A percentile compares a stretch with the other conserved stretches of the same genome.
phyloP scores from a whole-genome alignment of 2,797 vertebrate species.

The Rhynchotus rufescens region DNA sequence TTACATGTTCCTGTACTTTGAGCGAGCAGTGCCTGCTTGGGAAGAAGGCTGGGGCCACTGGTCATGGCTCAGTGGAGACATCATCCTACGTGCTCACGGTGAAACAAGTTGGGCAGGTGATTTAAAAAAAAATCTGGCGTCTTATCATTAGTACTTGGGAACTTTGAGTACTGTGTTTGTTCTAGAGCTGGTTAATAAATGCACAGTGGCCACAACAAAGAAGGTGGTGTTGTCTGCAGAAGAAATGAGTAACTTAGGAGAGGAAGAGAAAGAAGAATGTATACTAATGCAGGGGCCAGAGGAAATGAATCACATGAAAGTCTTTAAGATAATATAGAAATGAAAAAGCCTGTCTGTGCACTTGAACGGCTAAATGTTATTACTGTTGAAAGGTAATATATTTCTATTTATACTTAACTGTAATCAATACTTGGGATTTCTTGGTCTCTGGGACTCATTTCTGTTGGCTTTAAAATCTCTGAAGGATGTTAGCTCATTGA shows the following conservation, averaged over 20 bases:
- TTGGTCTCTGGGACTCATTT: neutral
- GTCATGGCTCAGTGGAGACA: neutral
- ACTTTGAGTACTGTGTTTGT: neutral
- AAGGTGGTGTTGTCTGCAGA: neutral
- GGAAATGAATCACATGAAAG: neutral
- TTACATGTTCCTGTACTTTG: rapidly evolving
- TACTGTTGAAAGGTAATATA: neutral
- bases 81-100: neutral
- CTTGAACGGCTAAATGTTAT: neutral
- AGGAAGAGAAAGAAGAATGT: neutral
- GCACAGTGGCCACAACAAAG: neutral
- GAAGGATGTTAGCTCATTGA: neutral
- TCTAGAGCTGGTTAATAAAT: neutral
- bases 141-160: neutral
- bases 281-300: neutral
- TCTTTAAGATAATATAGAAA: neutral
- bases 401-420: neutral
- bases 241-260: neutral
- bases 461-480: neutral
- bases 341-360: neutral
- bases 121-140: neutral
- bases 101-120: neutral
- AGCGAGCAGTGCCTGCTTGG: neutral
- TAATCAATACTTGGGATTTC: neutral
- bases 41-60: neutral